Conservation (phyloP, 2,113 vertebrate species). For the Pomatostomus ruficeps region DNA sequence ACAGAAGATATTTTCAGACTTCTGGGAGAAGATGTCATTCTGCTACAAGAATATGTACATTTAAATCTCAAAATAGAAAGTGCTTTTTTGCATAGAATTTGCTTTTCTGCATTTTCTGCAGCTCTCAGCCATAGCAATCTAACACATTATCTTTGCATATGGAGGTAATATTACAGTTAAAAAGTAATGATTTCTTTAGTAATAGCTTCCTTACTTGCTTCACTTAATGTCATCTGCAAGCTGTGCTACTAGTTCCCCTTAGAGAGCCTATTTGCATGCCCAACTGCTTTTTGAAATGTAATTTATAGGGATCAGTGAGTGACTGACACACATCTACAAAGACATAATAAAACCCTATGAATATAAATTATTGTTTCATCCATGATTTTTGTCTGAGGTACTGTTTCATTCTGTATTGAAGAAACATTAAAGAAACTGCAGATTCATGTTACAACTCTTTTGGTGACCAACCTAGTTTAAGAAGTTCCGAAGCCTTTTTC, state of each 20-base stretch:
- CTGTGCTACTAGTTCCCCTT: background rate
- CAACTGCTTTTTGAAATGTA: conserved; percentile 16
- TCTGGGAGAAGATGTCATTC: background rate
- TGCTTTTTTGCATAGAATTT: background rate
- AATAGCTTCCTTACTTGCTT: background rate
- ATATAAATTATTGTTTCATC: conserved; percentile 21
- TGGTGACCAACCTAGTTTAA: background rate
- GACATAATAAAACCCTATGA: conserved; percentile 3
- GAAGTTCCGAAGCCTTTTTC: background rate
- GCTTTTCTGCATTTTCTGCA: background rate
- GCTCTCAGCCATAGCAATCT: background rate
- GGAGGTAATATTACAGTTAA: background rate
- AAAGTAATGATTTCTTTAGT: background rate
- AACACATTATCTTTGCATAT: background rate
- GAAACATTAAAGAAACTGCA: background rate
- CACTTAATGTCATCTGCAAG: background rate
- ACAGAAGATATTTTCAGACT: background rate
- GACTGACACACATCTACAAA: conserved; percentile 1
- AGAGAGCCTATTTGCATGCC: background rate
- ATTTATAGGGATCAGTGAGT: conserved; percentile 13
- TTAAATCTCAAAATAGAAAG: background rate
- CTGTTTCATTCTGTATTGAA: background rate
- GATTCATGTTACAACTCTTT: background rate
- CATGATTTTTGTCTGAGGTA: background rate
- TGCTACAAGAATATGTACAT: background rate